A percentile compares a stretch with the other conserved stretches of the same genome.
These are phyloP conservation scores for Brachionichthys hirsutus DNA, from an alignment of 2,113 vertebrate species.

Conservation along the genomic window DNA sequence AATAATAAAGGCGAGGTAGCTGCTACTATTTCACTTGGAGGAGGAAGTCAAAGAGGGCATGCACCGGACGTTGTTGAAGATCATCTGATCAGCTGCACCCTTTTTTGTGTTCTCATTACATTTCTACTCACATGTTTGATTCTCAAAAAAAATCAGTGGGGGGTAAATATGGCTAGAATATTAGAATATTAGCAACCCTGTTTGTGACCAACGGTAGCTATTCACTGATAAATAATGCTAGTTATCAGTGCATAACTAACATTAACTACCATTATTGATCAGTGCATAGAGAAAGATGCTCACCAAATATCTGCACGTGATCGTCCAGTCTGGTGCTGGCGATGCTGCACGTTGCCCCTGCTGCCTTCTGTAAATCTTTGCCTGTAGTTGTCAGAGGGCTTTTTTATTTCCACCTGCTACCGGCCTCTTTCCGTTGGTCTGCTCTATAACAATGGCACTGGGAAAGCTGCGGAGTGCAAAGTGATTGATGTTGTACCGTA, in stretches of 20 bases:
- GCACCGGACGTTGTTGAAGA: too few relatives aligned
- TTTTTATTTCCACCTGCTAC: slow-evolving; percentile 83
- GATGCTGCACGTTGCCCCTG: slow-evolving; percentile 43
- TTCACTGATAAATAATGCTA: too few relatives aligned
- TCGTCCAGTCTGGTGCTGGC: slow-evolving; percentile 26
- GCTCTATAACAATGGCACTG: slow-evolving; percentile 79
- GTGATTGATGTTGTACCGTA: slow-evolving; percentile 79
- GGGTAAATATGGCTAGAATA: too few relatives aligned
- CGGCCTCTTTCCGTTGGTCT: slow-evolving; percentile 79
- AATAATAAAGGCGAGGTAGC: slow-evolving; percentile 19
- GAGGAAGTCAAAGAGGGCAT: background rate
- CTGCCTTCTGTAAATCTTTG: slow-evolving; percentile 59
- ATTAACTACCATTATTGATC: too few relatives aligned
- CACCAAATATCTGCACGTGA: slow-evolving; percentile 32
- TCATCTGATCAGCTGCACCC: too few relatives aligned
- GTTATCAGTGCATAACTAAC: too few relatives aligned
- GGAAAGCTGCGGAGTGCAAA: slow-evolving; percentile 69
- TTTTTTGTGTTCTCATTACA: too few relatives aligned
- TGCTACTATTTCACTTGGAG: background rate
- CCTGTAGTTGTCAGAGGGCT: slow-evolving; percentile 68
- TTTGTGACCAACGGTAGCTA: too few relatives aligned
- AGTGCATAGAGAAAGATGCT: slow-evolving; percentile 19
- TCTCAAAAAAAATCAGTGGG: too few relatives aligned
- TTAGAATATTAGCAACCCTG: too few relatives aligned
- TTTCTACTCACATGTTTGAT: too few relatives aligned